A percentile compares a stretch with the other conserved stretches of the same genome.
Evolutionary conservation across 2,888 invertebrate genomes (phyloP).

Genomic region (Ornithoptera priamus): DNA sequence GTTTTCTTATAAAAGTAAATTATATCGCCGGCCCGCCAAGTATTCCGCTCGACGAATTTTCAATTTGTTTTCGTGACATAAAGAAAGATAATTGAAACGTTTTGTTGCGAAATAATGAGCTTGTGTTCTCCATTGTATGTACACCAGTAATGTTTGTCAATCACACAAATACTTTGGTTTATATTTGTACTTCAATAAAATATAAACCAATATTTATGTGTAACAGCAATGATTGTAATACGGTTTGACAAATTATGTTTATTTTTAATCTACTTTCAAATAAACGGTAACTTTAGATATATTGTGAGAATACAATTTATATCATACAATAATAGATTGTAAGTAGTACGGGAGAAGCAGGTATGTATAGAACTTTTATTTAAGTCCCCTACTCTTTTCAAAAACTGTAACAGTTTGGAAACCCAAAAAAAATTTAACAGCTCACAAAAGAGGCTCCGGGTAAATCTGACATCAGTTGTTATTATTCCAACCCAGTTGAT

Average conservation of each 20-base stretch:
- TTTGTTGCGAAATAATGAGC: not conserved
- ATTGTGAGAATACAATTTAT: not conserved
- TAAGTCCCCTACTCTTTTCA: conserved; percentile 50
- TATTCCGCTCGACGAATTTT: not conserved
- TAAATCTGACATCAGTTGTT: conserved; percentile 56
- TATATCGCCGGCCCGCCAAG: conserved; percentile 1
- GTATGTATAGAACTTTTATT: conserved; percentile 50
- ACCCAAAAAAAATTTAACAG: conserved; percentile 46
- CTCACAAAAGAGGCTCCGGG: conserved; percentile 50
- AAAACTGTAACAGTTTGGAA: conserved; percentile 51
- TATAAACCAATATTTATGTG: not conserved
- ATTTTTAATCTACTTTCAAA: not conserved
- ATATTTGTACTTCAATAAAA: not conserved
- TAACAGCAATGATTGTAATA: not conserved
- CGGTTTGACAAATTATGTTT: not conserved
- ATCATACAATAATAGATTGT: not conserved
- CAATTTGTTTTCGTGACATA: not conserved
- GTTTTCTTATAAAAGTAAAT: conserved; percentile 17
- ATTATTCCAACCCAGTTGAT: conserved; percentile 54
- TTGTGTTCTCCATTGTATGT: not conserved
- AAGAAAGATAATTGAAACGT: conserved; percentile 3
- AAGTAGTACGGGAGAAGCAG: conserved; percentile 42
- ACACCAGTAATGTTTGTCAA: not conserved
- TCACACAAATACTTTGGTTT: not conserved
- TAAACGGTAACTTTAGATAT: not conserved